Conservation (phyloP, 2,113 vertebrate species). For the Saiga tatarica region DNA sequence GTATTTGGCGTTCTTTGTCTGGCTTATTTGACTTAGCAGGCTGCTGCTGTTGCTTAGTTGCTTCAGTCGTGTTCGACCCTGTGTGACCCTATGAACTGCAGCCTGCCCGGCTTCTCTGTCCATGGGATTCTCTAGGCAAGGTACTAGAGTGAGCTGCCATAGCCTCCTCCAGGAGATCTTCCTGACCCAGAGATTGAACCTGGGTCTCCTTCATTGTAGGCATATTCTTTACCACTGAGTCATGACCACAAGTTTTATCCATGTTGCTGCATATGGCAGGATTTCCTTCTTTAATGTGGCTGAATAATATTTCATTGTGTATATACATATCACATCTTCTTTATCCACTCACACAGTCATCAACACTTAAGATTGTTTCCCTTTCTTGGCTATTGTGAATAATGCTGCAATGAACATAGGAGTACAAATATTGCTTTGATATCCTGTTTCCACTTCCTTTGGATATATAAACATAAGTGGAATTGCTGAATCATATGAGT, state of each 20-base stretch:
- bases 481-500: neutral
- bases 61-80: neutral
- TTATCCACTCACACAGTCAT: neutral
- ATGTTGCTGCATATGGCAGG: neutral
- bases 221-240: neutral
- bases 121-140: neutral
- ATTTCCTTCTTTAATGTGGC: neutral
- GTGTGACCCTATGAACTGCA: neutral
- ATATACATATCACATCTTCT: neutral
- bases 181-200: neutral
- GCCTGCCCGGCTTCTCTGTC: neutral
- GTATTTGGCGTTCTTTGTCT: neutral
- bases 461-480: neutral
- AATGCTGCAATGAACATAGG: neutral
- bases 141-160: neutral
- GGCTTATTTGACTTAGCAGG: neutral
- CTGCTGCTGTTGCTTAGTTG: neutral
- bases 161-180: neutral
- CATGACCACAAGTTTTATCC: neutral
- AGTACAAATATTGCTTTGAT: neutral
- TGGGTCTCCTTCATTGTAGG: neutral
- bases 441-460: neutral
- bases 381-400: neutral
- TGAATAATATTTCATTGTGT: neutral
- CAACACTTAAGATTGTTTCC: neutral